phyloP scores from a whole-genome alignment of 2,797 vertebrate genomes.

The Aphelocoma californica region DNA sequence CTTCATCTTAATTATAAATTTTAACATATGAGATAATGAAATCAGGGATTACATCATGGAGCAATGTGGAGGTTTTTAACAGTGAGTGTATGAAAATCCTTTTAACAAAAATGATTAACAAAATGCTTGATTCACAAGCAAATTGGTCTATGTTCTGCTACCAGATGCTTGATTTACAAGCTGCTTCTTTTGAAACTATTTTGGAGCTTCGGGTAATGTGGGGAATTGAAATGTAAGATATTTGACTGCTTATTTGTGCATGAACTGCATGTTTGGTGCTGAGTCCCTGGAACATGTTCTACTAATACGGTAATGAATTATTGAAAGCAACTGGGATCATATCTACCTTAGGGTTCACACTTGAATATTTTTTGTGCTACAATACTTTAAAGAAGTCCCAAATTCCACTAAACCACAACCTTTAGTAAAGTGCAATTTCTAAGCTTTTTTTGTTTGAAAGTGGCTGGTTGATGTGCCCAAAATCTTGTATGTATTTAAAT shows the following conservation, averaged over 20 bases:
- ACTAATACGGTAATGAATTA: not conserved
- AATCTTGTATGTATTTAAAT: not conserved
- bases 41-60: not conserved
- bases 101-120: not conserved
- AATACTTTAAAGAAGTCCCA: not conserved
- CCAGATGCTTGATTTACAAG: not conserved
- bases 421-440: not conserved
- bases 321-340: not conserved
- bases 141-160: not conserved
- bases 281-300: not conserved
- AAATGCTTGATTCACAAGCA: not conserved
- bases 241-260: not conserved
- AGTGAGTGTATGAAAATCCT: not conserved
- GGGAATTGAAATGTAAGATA: not conserved
- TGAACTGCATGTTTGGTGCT: fast-evolving
- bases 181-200: not conserved
- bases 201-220: not conserved
- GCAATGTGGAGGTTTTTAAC: not conserved
- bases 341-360: not conserved
- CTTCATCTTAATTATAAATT: not conserved
- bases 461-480: not conserved
- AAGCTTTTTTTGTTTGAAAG: not conserved
- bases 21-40: not conserved
- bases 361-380: not conserved
- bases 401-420: not conserved